These are phyloP conservation scores for Unio pictorum DNA, from an alignment of 2,888 invertebrate species.

Conservation along the genomic window DNA sequence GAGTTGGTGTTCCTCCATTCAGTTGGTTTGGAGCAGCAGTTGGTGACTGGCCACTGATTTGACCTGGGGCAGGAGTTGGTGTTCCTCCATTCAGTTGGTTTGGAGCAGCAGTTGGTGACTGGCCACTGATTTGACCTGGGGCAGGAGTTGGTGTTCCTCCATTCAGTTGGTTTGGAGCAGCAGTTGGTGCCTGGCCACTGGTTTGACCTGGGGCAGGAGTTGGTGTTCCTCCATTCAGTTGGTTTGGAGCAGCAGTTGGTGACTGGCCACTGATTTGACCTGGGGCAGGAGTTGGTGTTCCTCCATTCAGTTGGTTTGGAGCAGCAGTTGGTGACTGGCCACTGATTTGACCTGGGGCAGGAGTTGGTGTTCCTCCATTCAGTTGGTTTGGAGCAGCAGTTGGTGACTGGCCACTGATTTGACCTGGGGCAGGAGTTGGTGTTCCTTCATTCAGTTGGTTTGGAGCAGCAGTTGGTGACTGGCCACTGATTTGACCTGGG, in stretches of 20 bases:
- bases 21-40: no score
- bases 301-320: no score
- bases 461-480: no score
- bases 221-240: background rate
- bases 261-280: background rate
- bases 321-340: no score
- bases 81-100: background rate
- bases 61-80: conserved; percentile 6
- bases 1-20: no score
- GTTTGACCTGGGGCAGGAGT: conserved; percentile 8
- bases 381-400: background rate
- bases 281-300: conserved; percentile 1
- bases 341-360: background rate
- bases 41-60: background rate
- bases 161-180: no score
- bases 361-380: conserved; percentile 2
- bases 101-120: conserved; percentile 1
- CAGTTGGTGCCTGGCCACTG: no score
- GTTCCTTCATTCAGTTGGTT: no score
- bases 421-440: conserved; percentile 2
- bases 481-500: background rate
- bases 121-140: background rate
- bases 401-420: conserved; percentile 1
- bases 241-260: conserved; percentile 1
- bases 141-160: background rate